Conservation (phyloP, 1,140 invertebrate species). For the Apis cerana region DNA sequence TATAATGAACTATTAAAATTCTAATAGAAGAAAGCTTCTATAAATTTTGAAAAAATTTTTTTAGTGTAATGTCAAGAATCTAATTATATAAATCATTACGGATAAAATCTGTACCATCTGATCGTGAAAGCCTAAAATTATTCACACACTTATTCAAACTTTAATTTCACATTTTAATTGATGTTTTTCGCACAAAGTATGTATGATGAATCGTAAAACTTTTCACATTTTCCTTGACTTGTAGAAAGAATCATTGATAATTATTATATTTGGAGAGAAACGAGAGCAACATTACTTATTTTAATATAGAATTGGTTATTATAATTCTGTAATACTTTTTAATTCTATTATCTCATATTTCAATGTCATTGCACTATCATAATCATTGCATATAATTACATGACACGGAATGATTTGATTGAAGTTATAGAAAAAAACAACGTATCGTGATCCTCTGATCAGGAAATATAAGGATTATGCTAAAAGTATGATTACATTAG, state of each 20-base stretch:
- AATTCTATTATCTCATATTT: too few species aligned
- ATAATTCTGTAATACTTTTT: background rate
- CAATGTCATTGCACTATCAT: too few species aligned
- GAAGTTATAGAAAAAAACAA: background rate
- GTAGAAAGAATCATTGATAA: background rate
- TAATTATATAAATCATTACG: too few species aligned
- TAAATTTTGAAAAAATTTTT: too few species aligned
- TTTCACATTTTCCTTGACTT: background rate
- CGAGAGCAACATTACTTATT: background rate
- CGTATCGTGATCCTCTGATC: too few species aligned
- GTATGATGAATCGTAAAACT: background rate
- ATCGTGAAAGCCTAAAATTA: background rate
- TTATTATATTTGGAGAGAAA: background rate
- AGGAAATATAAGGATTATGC: slow-evolving; percentile 12
- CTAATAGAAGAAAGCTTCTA: background rate
- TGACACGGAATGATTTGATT: background rate
- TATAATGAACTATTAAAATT: too few species aligned
- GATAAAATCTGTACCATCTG: background rate
- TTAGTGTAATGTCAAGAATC: too few species aligned
- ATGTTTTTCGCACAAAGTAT: background rate
- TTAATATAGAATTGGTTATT: background rate
- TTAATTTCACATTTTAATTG: background rate
- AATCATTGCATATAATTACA: background rate
- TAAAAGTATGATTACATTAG: slow-evolving; percentile 9
- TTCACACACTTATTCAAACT: background rate